Evolutionary conservation across 2,797 vertebrate genomes (phyloP), one percentile per base, ranked within the genome.

Genomic region (Acrossocheilus wenchowensis): DNA sequence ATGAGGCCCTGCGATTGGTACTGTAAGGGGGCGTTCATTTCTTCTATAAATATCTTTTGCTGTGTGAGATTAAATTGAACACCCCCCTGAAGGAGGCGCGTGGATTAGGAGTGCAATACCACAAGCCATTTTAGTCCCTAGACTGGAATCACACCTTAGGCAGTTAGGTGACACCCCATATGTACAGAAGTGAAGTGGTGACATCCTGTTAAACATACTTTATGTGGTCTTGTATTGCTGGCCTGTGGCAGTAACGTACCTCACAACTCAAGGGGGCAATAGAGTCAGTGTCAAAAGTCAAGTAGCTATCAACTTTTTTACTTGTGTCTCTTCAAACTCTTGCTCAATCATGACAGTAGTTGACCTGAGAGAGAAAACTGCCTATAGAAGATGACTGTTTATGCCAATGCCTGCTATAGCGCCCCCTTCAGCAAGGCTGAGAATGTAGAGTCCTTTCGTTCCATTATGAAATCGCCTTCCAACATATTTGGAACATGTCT

Each of bases 41-140:
- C n/a, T 81, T 90, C 93, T 96, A 96, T 95, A 95, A 95, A 96
- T 96, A 96, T 89, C 92, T 93, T 93, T 92, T 96, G 95, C 95
- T 95, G 95, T 83, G 92, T 94, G 86, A 85, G 88, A 91, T 91
- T 93, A 92, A 95, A 95, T 90, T 90, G 92, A 94, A 96, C 90
- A 92, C 93, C 85, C 91, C 91, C 92, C 91, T 91, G 92, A 89
- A 92, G 93, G 92, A 90, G 78, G 68, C 69, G 91, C 88, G 83
- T 91, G 88, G 82, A 89, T 85, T 78, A 84, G 72, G 73, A 84
- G 77, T 73, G 64, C 30, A 69, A 39, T 23, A 82, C 57, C 78
- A 77, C 39, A 21, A 83, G 73, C 89, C 83, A 17, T 80, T 87
- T 80, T 60, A 60, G 83, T 48, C 50, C 17, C 50, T 85, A 12